These are phyloP conservation scores for Cryptus armator DNA, from an alignment of 2,888 invertebrate genomes.

Conservation along the genomic window DNA sequence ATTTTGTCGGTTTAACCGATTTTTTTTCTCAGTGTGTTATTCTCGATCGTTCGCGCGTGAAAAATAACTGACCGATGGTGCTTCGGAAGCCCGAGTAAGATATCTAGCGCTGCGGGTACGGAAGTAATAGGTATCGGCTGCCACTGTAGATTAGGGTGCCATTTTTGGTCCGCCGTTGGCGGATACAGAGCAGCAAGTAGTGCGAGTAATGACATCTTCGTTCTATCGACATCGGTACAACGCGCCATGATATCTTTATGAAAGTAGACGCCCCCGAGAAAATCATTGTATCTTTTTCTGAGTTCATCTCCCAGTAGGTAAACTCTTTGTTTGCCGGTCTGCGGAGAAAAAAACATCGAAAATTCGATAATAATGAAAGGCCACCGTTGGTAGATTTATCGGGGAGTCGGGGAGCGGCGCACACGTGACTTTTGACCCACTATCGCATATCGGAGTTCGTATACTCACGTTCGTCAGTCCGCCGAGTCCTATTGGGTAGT, in stretches of 20 bases:
- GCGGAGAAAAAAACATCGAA: background rate
- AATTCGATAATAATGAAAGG: background rate
- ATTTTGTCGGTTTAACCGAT: too few species aligned
- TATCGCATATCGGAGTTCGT: background rate
- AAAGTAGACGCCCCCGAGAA: slow-evolving; percentile 65
- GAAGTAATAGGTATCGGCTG: slow-evolving; percentile 68
- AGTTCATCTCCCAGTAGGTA: slow-evolving; percentile 65
- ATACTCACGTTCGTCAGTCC: slow-evolving; percentile 74
- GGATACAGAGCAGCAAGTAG: slow-evolving; percentile 71
- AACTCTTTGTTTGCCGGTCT: slow-evolving; percentile 68
- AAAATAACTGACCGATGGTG: slow-evolving; percentile 61
- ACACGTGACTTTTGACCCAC: background rate
- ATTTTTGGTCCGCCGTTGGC: slow-evolving; percentile 64
- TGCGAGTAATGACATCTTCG: slow-evolving; percentile 71
- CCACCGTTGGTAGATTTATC: background rate
- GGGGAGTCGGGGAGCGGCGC: background rate
- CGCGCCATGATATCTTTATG: slow-evolving; percentile 64
- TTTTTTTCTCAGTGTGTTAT: background rate
- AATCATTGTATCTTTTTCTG: slow-evolving; percentile 52
- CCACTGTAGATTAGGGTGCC: slow-evolving; percentile 70
- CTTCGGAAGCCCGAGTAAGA: slow-evolving; percentile 18
- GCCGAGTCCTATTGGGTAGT: slow-evolving; percentile 88
- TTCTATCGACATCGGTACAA: slow-evolving; percentile 65
- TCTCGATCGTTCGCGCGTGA: background rate
- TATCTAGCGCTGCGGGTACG: slow-evolving; percentile 57